Base-by-base conservation (phyloP, 2,888 invertebrate species). In the Perizoma affinitatum region DNA sequence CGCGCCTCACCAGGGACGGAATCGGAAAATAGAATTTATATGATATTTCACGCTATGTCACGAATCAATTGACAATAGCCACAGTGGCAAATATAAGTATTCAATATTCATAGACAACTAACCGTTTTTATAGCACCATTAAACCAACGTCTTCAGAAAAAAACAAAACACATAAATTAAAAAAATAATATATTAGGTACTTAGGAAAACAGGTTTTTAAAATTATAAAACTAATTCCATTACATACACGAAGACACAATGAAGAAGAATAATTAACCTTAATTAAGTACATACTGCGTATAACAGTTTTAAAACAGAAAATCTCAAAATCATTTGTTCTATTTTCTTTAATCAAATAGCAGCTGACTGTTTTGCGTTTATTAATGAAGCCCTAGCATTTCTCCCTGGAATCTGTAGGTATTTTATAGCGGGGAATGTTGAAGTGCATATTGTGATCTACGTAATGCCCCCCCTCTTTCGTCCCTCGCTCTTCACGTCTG, bases 391-490 rank as follows among this genome's bases (percentile, higher is more conserved):
- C 74, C 68, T 64, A 61, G 71, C 75, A 66, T 81, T 68, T 88
- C 78, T 63, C 88, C 82, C 89, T 87, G 88, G 72, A 63, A 58
- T 74, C 73, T 80, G 78, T 82, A 83, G 84, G 81, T 87, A 87
- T 88, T 22, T 87, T 87, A 84, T 87, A 83, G 87, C 83, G 78
- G 82, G 85, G 86, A 79, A 77, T 82, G 80, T 75, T 92, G 78
- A 84, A 91, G 93, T 93, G 93, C 93, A 93, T 93, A 93, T 93
- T 93, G 89, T 93, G 88, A 84, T 85, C 79, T 81, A 79, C 84
- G 83, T 84, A 82, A 80, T 74, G 75, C 72, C 79, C 70, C 68
- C 82, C 81, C 79, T 73, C 68, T 67, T 69, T 63, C 67, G 66
- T 72, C 67, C 80, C 82, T 78, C 70, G 71, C 90, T 83, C 91